phyloP scores from a whole-genome alignment of 2,888 invertebrate species.

The Ferdinandea cuprea region DNA sequence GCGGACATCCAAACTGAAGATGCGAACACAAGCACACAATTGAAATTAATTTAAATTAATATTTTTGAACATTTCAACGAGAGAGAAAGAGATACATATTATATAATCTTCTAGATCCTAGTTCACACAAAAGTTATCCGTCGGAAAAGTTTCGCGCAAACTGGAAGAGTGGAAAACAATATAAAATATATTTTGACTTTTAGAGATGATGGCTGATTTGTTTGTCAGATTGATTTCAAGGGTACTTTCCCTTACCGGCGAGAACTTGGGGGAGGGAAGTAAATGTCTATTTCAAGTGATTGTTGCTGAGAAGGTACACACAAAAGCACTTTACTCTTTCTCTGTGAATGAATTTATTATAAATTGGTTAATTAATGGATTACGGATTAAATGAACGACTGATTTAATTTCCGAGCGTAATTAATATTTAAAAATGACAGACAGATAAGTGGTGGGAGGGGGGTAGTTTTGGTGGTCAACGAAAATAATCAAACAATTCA shows the following conservation, averaged over 20 bases:
- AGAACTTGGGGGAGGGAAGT: background rate
- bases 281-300: background rate
- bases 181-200: slow-evolving; percentile 31
- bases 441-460: background rate
- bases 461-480: background rate
- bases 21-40: slow-evolving; percentile 13
- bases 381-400: slow-evolving; percentile 37
- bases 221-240: slow-evolving; percentile 41
- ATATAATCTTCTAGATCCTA: slow-evolving; percentile 7
- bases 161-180: background rate
- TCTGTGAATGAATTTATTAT: slow-evolving; percentile 14
- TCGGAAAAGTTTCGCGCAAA: slow-evolving; percentile 3
- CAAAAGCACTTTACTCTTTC: background rate
- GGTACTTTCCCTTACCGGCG: background rate
- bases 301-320: slow-evolving; percentile 11
- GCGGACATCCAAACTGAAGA: slow-evolving; percentile 9
- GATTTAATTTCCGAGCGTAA: slow-evolving; percentile 29
- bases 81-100: slow-evolving; percentile 7
- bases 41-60: slow-evolving; percentile 59
- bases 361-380: slow-evolving; percentile 49
- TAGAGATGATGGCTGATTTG: slow-evolving; percentile 42
- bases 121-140: slow-evolving; percentile 28
- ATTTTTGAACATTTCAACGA: slow-evolving; percentile 29
- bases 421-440: slow-evolving; percentile 7
- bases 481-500: no score